Percentiles rank a stretch among this genome's conserved stretches.
Evolutionary conservation across 2,888 invertebrate species (phyloP).

Genomic region (Heliconius aoede): DNA sequence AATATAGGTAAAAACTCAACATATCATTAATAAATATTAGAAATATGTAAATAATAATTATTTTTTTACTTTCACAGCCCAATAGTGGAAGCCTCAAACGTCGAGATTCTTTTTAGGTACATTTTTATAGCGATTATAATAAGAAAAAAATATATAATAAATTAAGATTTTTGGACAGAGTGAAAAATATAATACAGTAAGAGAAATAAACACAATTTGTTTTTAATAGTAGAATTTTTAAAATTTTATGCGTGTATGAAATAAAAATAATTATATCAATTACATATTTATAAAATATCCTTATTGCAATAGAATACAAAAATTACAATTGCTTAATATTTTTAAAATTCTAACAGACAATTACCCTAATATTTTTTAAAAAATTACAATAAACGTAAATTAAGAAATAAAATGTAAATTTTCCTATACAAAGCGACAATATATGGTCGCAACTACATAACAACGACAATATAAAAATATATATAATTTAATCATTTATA

Average conservation of each 20-base stretch:
- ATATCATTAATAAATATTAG: neutral
- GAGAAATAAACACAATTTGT: neutral
- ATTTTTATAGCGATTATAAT: neutral
- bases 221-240: neutral
- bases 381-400: neutral
- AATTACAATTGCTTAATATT: neutral
- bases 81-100: slow-evolving; percentile 14
- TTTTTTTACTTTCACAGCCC: slow-evolving; percentile 15
- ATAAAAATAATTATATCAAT: neutral
- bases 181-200: too few species aligned
- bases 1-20: too few species aligned
- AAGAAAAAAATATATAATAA: neutral
- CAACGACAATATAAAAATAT: too few species aligned
- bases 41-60: neutral
- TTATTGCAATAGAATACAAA: neutral
- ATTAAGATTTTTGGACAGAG: neutral
- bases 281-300: neutral
- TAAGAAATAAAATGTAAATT: neutral
- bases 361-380: neutral
- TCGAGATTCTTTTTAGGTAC: neutral
- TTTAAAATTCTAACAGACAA: neutral
- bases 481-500: too few species aligned
- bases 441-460: neutral
- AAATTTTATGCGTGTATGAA: neutral
- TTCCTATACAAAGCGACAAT: too few species aligned